A percentile compares a stretch with the other conserved stretches of the same genome.
Conservation (phyloP, 2,797 vertebrate genomes). For the Acipenser oxyrinchus region DNA sequence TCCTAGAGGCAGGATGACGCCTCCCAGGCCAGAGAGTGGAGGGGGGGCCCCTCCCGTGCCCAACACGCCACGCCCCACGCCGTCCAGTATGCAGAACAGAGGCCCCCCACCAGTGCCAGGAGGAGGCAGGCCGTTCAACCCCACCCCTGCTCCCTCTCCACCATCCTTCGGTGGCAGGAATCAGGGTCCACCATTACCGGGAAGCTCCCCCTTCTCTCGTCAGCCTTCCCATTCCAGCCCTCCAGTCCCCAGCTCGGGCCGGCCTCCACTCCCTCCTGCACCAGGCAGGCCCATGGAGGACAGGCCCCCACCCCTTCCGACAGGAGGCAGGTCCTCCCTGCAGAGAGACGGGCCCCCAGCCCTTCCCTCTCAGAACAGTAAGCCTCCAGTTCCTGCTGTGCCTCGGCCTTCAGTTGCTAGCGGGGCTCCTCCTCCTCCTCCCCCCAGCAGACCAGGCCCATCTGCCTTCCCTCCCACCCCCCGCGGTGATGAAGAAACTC, state of each 20-base stretch:
- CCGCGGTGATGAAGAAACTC: constrained; percentile 60
- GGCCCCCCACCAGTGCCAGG: constrained; percentile 56
- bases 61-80: constrained; percentile 71
- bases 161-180: constrained; percentile 49
- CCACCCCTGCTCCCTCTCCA: constrained; percentile 41
- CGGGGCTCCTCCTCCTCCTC: constrained; percentile 63
- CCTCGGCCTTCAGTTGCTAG: constrained; percentile 42
- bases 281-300: constrained; percentile 55
- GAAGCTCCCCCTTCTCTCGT: constrained; percentile 41
- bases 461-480: constrained; percentile 60
- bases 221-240: constrained; percentile 35
- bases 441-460: constrained; percentile 71
- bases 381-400: constrained; percentile 55
- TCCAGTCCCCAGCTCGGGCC: constrained; percentile 42
- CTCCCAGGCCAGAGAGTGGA: constrained; percentile 62
- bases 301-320: constrained; percentile 55
- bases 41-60: constrained; percentile 69
- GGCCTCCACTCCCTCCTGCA: constrained; percentile 72
- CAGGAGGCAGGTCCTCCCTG: constrained; percentile 57
- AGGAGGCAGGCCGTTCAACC: constrained; percentile 41
- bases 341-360: constrained; percentile 57
- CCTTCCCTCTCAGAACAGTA: constrained; percentile 64
- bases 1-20: constrained; percentile 59
- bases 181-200: constrained; percentile 36
- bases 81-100: constrained; percentile 53